These are phyloP conservation scores for Cataglyphis altisquamis DNA, from an alignment of 2,888 invertebrate genomes.

Conservation along the genomic window DNA sequence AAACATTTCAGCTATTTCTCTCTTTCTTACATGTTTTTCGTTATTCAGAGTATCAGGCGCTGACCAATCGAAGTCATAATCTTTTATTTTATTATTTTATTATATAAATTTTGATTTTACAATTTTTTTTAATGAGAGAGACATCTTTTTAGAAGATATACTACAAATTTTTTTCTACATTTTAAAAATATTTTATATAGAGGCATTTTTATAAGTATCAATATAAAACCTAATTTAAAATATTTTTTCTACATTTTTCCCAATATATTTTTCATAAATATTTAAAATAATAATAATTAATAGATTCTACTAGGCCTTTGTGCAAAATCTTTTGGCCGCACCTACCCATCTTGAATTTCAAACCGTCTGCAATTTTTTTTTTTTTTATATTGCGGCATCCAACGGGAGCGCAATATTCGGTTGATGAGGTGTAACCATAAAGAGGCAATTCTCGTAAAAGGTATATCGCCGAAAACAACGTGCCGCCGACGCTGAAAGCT, in stretches of 20 bases:
- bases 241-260: neutral
- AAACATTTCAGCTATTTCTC: too few relatives aligned
- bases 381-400: neutral
- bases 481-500: slow-evolving; percentile 13
- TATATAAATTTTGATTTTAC: neutral
- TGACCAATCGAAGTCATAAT: too few relatives aligned
- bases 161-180: neutral
- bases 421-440: slow-evolving; percentile 47
- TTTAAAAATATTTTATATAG: neutral
- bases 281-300: neutral
- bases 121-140: neutral
- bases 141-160: neutral
- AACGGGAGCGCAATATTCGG: slow-evolving; percentile 48
- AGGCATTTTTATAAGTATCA: neutral
- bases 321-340: neutral
- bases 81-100: neutral
- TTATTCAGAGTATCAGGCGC: too few relatives aligned
- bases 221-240: neutral
- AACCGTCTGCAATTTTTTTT: neutral
- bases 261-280: neutral
- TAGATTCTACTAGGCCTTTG: neutral
- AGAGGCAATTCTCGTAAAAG: slow-evolving; percentile 44
- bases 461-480: slow-evolving; percentile 44
- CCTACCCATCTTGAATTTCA: neutral
- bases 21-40: too few relatives aligned